Conservation (phyloP, 2,797 vertebrate species). For the Myoxocephalus aenaeus region DNA sequence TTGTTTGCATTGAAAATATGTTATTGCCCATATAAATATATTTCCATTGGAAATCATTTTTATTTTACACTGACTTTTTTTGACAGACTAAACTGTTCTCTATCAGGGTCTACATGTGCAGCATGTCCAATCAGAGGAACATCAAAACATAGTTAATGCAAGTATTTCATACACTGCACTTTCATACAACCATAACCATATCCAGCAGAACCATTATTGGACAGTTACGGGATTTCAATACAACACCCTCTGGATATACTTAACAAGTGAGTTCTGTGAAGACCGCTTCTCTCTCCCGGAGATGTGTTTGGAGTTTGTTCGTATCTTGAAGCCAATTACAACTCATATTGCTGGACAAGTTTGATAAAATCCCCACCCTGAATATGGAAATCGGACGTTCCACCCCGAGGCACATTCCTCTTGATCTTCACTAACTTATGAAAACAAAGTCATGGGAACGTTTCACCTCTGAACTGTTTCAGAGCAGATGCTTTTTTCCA, state of each 20-base stretch:
- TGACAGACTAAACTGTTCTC: neutral
- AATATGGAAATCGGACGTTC: constrained; percentile 40
- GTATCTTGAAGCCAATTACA: constrained; percentile 64
- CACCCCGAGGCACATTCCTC: constrained; percentile 34
- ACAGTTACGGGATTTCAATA: constrained; percentile 30
- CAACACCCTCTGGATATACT: constrained; percentile 58
- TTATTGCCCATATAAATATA: neutral
- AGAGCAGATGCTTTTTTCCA: constrained; percentile 4
- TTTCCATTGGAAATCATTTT: too few relatives aligned
- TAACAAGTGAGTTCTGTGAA: constrained; percentile 45
- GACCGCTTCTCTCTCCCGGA: constrained; percentile 4
- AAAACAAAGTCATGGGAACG: constrained; percentile 42
- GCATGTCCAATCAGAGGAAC: constrained; percentile 37
- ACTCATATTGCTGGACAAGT: constrained; percentile 55
- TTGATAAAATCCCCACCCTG: constrained; percentile 38
- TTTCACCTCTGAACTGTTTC: constrained; percentile 51
- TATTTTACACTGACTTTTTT: neutral
- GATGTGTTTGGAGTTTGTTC: constrained; percentile 53
- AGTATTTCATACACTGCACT: constrained; percentile 31
- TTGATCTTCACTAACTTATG: constrained; percentile 49
- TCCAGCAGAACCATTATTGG: constrained; percentile 30
- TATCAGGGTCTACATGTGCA: constrained; percentile 30
- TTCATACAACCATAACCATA: constrained; percentile 24
- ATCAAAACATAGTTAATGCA: constrained; percentile 25
- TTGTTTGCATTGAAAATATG: neutral